These are phyloP conservation scores for Lethenteron camtschaticum DNA, from an alignment of 2,113 vertebrate genomes.

Conservation along the genomic window DNA sequence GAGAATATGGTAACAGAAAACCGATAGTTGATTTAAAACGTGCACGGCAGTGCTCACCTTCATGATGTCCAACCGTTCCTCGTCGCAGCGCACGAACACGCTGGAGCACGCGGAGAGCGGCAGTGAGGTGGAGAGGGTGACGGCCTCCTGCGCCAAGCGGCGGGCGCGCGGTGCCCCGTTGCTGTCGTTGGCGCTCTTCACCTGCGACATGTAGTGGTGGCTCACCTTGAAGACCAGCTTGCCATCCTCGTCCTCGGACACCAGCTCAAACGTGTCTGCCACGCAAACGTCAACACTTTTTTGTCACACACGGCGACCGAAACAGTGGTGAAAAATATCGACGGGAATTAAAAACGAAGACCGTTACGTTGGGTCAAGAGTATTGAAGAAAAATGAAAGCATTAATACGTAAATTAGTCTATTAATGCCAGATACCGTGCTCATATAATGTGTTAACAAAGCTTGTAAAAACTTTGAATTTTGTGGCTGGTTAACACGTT, in stretches of 20 bases:
- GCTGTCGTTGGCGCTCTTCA: slow-evolving; percentile 82
- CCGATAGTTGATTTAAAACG: not conserved
- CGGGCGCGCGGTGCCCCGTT: slow-evolving; percentile 81
- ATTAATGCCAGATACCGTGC: too few species aligned
- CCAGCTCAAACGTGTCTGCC: slow-evolving; percentile 94
- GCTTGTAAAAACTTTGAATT: too few species aligned
- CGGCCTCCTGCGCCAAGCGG: slow-evolving; percentile 83
- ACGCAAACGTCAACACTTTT: too few species aligned
- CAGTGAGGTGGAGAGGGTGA: slow-evolving; percentile 84
- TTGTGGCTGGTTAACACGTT: too few species aligned
- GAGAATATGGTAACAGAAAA: too few species aligned
- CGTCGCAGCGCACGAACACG: slow-evolving; percentile 87
- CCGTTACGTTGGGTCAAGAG: too few species aligned
- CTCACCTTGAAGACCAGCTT: slow-evolving; percentile 92
- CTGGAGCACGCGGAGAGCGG: slow-evolving; percentile 85
- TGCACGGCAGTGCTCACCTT: slow-evolving; percentile 35
- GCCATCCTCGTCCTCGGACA: slow-evolving; percentile 87
- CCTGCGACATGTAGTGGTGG: slow-evolving; percentile 99
- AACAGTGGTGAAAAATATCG: too few species aligned
- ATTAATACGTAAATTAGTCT: too few species aligned
- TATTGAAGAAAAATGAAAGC: too few species aligned
- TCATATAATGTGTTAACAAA: too few species aligned
- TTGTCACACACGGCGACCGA: too few species aligned
- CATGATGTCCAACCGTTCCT: slow-evolving; percentile 93
- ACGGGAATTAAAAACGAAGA: too few species aligned